Evolutionary conservation across 2,888 invertebrate genomes (phyloP).

Genomic region (Pachymerium ferrugineum): DNA sequence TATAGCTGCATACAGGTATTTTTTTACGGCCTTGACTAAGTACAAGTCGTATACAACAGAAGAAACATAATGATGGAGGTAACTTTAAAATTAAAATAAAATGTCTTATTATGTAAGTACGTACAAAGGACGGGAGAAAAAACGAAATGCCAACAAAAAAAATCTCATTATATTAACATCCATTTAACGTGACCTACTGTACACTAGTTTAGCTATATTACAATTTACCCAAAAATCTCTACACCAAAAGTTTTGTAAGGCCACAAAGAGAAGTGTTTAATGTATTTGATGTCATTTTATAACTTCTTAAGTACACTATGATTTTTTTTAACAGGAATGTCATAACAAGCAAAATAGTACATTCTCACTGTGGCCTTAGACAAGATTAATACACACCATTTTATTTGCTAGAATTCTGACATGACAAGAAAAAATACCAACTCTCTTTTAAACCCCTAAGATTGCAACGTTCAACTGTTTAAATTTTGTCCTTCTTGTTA

Average conservation of each 20-base stretch:
- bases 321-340: not conserved
- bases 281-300: not conserved
- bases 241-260: conserved; percentile 1
- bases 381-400: not conserved
- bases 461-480: no score
- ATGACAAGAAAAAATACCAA: not conserved
- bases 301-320: not conserved
- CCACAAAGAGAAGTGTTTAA: not conserved
- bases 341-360: not conserved
- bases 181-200: not conserved
- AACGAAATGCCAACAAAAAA: not conserved
- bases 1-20: not conserved
- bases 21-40: not conserved
- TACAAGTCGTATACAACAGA: not conserved
- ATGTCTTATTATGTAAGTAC: not conserved
- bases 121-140: not conserved
- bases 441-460: not conserved
- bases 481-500: not conserved
- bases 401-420: conserved; percentile 16
- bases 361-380: conserved; percentile 16
- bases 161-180: conserved; percentile 5
- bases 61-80: not conserved
- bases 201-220: conserved; percentile 3
- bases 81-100: not conserved
- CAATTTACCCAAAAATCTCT: conserved; percentile 3